phyloP scores from a whole-genome alignment of 2,888 invertebrate species.

The Lasius platythorax region DNA sequence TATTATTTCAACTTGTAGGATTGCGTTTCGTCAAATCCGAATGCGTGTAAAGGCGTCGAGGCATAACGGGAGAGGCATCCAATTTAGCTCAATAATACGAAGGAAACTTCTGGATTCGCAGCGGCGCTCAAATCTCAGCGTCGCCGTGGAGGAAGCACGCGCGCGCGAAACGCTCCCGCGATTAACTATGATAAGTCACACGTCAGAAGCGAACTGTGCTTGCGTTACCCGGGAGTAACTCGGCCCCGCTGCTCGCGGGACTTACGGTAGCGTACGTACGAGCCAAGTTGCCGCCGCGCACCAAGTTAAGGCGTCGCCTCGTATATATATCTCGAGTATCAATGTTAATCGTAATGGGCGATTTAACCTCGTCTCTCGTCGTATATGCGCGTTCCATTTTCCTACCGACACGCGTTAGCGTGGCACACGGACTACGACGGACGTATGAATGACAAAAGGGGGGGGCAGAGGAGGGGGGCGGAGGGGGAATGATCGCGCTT shows the following conservation, averaged over 20 bases:
- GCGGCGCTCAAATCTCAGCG: constrained; percentile 38
- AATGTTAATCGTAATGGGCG: constrained; percentile 55
- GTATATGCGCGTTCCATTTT: constrained; percentile 52
- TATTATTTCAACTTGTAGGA: background rate
- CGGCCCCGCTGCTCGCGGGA: background rate
- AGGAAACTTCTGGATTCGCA: constrained; percentile 10
- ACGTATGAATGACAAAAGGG: constrained; percentile 48
- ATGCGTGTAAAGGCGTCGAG: background rate
- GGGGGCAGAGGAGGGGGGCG: constrained; percentile 12
- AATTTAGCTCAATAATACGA: constrained; percentile 25
- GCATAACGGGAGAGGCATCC: constrained; percentile 4
- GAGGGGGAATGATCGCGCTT: constrained; percentile 25
- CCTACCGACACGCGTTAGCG: constrained; percentile 43
- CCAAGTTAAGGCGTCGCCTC: constrained; percentile 49
- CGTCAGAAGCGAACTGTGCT: constrained; percentile 28
- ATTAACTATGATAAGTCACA: constrained; percentile 42
- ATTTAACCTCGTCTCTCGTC: constrained; percentile 50
- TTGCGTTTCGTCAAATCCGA: background rate
- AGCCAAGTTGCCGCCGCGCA: constrained; percentile 31
- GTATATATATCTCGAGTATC: constrained; percentile 41
- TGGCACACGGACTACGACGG: constrained; percentile 23
- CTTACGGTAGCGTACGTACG: constrained; percentile 16
- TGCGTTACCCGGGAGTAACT: background rate
- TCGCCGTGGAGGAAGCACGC: background rate
- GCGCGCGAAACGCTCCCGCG: constrained; percentile 31